Evolutionary conservation across 2,113 vertebrate genomes (phyloP).

Genomic region (Hucho hucho): DNA sequence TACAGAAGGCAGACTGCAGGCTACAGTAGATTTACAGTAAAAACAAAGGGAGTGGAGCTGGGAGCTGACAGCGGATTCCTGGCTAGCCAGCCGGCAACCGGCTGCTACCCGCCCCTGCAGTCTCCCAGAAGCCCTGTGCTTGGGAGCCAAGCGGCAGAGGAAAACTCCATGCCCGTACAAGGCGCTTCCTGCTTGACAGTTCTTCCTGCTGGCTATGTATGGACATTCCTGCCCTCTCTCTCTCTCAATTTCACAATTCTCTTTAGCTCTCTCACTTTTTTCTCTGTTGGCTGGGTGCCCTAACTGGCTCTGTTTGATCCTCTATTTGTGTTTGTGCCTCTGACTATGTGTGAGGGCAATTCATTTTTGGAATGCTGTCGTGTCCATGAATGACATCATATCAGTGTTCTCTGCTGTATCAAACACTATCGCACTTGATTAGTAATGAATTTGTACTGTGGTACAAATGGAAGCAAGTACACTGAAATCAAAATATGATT

Average conservation of each 20-base stretch:
- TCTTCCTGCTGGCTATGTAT: constrained; percentile 82
- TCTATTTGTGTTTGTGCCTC: too few relatives aligned
- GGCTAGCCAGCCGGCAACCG: too few relatives aligned
- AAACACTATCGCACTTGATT: too few relatives aligned
- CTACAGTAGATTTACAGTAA: too few relatives aligned
- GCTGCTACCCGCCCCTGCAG: constrained; percentile 59
- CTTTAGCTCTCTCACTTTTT: background rate
- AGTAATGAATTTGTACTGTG: too few relatives aligned
- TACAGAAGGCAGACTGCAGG: too few relatives aligned
- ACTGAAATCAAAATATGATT: background rate
- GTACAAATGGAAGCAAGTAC: background rate
- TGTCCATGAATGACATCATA: too few relatives aligned
- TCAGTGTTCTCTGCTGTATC: constrained; percentile 7
- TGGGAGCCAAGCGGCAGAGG: constrained; percentile 71
- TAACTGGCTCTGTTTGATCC: too few relatives aligned
- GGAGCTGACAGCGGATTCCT: background rate
- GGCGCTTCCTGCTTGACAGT: constrained; percentile 77
- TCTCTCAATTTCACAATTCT: background rate
- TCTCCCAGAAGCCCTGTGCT: constrained; percentile 64
- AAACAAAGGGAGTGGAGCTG: background rate
- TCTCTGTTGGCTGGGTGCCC: background rate
- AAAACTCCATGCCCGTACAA: constrained; percentile 72
- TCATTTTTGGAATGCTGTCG: too few relatives aligned
- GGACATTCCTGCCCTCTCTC: constrained; percentile 73
- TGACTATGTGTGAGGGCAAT: too few relatives aligned